Evolutionary conservation across 2,888 invertebrate species (phyloP).

Genomic region (Cryptocephalus moraei): DNA sequence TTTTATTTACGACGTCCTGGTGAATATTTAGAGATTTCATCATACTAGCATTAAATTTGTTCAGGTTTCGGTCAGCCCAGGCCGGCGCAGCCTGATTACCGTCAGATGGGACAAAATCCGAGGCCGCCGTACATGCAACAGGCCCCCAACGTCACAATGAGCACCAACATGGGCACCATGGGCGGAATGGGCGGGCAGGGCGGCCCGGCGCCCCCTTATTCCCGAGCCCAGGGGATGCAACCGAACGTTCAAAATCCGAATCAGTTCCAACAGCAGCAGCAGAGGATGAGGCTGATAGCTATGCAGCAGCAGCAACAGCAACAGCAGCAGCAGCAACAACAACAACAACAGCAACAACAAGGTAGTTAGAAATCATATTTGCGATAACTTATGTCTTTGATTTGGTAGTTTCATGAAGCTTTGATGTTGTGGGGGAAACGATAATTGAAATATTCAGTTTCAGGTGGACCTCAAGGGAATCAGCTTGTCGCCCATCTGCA

Average conservation of each 20-base stretch:
- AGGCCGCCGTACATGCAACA: constrained; percentile 59
- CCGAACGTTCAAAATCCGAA: constrained; percentile 39
- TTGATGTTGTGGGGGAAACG: no score
- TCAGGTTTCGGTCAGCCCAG: constrained; percentile 44
- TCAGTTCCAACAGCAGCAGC: constrained; percentile 47
- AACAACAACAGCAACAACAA: constrained; percentile 34
- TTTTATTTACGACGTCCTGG: background rate
- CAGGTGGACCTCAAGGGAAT: constrained; percentile 38
- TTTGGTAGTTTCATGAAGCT: no score
- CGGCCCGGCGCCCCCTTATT: constrained; percentile 72
- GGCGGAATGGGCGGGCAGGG: constrained; percentile 41
- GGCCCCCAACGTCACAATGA: constrained; percentile 82
- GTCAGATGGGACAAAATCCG: constrained; percentile 33
- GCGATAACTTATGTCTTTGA: no score
- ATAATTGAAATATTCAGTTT: no score
- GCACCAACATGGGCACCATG: constrained; percentile 68
- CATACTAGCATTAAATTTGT: background rate
- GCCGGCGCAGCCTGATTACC: constrained; percentile 34
- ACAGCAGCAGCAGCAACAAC: constrained; percentile 34
- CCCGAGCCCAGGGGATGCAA: constrained; percentile 30
- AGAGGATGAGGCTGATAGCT: constrained; percentile 57
- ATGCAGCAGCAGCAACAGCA: constrained; percentile 58
- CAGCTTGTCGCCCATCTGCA: constrained; percentile 57
- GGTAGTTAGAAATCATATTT: no score
- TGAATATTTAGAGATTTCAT: no score